phyloP scores from a whole-genome alignment of 2,113 vertebrate species.

The Gymnorhina tibicen region DNA sequence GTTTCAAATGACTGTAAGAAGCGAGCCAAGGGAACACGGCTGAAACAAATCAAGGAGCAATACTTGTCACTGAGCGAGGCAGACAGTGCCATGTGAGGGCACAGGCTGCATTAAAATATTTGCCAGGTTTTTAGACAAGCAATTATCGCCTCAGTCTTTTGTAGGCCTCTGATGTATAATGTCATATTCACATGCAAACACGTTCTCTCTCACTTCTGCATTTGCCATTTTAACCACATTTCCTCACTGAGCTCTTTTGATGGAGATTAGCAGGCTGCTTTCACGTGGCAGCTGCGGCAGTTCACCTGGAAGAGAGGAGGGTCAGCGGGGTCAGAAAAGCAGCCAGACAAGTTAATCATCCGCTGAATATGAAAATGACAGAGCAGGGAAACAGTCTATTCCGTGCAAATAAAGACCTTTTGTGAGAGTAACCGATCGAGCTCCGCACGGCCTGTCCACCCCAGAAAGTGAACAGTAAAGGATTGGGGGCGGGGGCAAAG shows the following conservation, averaged over 20 bases:
- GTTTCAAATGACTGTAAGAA: neutral
- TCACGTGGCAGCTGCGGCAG: neutral
- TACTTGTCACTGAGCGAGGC: neutral
- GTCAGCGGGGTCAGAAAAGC: neutral
- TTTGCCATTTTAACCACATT: slow-evolving; percentile 5
- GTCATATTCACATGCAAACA: neutral
- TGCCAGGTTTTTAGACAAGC: neutral
- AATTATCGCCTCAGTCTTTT: slow-evolving; percentile 34
- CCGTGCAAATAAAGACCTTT: neutral
- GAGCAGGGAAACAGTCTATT: neutral
- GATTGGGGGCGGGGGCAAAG: neutral
- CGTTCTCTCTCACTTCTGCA: neutral
- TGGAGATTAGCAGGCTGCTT: neutral
- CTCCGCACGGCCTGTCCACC: neutral
- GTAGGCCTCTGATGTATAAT: neutral
- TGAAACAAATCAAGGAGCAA: neutral
- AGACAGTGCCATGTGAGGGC: neutral
- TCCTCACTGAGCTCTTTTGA: neutral
- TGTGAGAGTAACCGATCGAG: rapidly evolving
- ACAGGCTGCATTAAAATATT: neutral
- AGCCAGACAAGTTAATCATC: neutral
- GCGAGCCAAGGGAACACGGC: neutral
- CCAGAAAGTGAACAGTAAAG: neutral
- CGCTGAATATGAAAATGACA: neutral
- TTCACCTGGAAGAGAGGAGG: slow-evolving; percentile 10